Evolutionary conservation across 2,888 invertebrate species (phyloP), one percentile per base, ranked within the genome.

Genomic region (Torymus texanus): DNA sequence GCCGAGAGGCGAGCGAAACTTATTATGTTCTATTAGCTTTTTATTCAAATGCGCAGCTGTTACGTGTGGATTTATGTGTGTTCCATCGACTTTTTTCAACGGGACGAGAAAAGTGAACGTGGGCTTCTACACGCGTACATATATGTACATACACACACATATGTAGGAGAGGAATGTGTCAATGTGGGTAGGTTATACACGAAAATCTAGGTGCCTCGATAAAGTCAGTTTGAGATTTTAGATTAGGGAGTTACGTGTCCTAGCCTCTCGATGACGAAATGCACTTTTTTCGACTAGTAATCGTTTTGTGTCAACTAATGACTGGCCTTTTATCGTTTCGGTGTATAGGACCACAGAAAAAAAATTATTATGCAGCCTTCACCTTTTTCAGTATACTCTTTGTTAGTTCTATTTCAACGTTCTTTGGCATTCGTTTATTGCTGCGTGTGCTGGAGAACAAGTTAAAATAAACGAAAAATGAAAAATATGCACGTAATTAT

Each of bases 41-140:
- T 67, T 53, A 78, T 66, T 67, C 12, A 72, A 78, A 78, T 78
- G 41, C 16, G 51, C 16, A 41, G 16, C 8, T n/a, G 11, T 68
- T 68, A 41, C 29, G 67, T 55, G 62, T 61, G 59, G 3, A n/a
- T 41, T 62, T 55, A 10, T 29, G 21, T 59, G 18, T 3, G 55
- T 21, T 12, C 41, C 24, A n/a, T 16, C 3, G 16, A n/a, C 21
- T 18, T 68, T 67, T 56, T 29, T 75, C 68, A 16, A 12, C 11
- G 55, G 55, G 41, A 29, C 29, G 29, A 29, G 67, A 18, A 75
- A 67, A 75, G 59, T 18, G 59, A 24, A 53, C 61, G 61, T 59
- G 66, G 53, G 58, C 18, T 24, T 13, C 29, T 24, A 24, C 24
- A 29, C 29, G 29, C 29, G 29, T 29, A 29, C 29, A 29, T 5